Evolutionary conservation across 2,113 vertebrate genomes (phyloP).

Genomic region (Mola mola): DNA sequence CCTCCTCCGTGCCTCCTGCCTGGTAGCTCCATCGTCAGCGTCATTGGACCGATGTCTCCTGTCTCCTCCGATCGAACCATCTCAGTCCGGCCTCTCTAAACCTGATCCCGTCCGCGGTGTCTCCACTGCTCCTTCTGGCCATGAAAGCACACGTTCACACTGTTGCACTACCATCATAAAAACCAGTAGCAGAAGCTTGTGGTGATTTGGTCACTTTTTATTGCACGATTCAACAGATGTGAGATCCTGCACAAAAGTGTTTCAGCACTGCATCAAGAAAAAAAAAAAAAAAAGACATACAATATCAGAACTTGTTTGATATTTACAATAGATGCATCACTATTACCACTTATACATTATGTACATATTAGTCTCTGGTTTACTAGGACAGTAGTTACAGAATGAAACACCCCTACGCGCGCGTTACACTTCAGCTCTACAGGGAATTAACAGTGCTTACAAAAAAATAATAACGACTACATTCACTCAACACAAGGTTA

Average conservation of each 20-base stretch:
- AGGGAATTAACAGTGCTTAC: conserved; percentile 70
- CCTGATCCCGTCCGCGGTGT: no score
- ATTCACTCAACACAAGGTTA: conserved; percentile 66
- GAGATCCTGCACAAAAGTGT: conserved; percentile 72
- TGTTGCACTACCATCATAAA: no score
- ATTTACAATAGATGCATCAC: conserved; percentile 80
- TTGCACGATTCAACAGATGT: conserved; percentile 70
- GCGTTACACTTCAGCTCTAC: conserved; percentile 61
- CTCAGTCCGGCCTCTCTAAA: no score
- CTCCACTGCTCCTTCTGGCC: no score
- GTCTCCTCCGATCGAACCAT: no score
- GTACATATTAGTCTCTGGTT: conserved; percentile 81
- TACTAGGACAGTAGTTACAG: conserved; percentile 78
- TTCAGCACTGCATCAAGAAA: conserved; percentile 63
- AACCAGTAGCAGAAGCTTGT: neutral
- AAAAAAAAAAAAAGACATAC: conserved; percentile 30
- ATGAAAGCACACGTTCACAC: no score
- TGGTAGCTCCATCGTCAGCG: no score
- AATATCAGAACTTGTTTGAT: conserved; percentile 46
- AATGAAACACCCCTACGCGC: conserved; percentile 54
- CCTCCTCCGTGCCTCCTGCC: no score
- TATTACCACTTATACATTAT: conserved; percentile 81
- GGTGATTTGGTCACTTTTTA: conserved; percentile 64
- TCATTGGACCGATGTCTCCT: no score
- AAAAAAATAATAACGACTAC: conserved; percentile 63